phyloP scores from a whole-genome alignment of 2,113 vertebrate genomes.

The Varanus salvator region DNA sequence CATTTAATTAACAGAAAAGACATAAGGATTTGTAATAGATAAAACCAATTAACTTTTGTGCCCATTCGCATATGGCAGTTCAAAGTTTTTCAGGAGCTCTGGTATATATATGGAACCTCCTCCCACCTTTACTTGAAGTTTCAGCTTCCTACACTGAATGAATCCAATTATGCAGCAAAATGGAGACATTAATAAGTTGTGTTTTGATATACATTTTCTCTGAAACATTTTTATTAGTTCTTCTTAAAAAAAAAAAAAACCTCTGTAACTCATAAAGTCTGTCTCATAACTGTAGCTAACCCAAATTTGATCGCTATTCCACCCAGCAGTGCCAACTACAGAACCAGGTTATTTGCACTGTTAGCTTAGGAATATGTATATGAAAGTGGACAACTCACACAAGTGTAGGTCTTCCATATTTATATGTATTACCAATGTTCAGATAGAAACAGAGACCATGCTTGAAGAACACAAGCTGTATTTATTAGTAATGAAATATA shows the following conservation, averaged over 20 bases:
- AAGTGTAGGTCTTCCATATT: not conserved
- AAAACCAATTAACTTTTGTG: not conserved
- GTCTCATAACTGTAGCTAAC: not conserved
- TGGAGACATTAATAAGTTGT: not conserved
- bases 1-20: not conserved
- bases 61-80: not conserved
- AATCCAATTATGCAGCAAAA: not conserved
- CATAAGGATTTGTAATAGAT: not conserved
- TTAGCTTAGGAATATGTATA: not conserved
- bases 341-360: not conserved
- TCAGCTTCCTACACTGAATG: not conserved
- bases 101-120: not conserved
- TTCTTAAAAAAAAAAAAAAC: not conserved
- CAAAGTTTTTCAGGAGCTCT: not conserved
- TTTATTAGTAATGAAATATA: conserved; percentile 16
- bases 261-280: not conserved
- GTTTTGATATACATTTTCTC: not conserved
- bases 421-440: not conserved
- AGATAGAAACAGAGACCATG: not conserved
- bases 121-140: not conserved
- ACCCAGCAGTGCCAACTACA: not conserved
- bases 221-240: not conserved
- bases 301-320: not conserved
- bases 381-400: not conserved
- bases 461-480: not conserved